phyloP scores from a whole-genome alignment of 2,797 vertebrate species.

The Enteromius unitaeniatus region DNA sequence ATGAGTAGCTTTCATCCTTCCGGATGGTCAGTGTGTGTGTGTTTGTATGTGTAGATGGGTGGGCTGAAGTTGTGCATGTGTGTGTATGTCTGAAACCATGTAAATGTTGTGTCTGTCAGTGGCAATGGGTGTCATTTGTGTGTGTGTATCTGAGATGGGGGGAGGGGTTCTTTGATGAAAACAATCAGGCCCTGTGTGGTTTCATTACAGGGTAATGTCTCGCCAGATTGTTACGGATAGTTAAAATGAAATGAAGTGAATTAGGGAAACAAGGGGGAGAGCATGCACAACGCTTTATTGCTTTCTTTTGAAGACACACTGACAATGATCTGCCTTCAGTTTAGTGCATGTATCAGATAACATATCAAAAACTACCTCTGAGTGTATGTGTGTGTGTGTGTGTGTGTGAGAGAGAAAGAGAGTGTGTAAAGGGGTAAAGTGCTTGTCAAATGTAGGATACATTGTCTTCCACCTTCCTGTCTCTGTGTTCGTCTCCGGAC shows the following conservation, averaged over 20 bases:
- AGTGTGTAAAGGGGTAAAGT: slow-evolving; percentile 15
- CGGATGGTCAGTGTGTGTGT: slow-evolving; percentile 11
- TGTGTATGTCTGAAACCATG: slow-evolving; percentile 24
- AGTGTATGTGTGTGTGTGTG: slow-evolving; percentile 7
- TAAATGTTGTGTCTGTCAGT: slow-evolving; percentile 34
- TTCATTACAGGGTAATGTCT: slow-evolving; percentile 81
- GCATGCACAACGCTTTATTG: slow-evolving; percentile 77
- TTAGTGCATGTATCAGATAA: slow-evolving; percentile 52
- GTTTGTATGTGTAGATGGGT: slow-evolving; percentile 2
- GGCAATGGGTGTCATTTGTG: slow-evolving; percentile 38
- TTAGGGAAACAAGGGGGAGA: slow-evolving; percentile 79
- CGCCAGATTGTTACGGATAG: slow-evolving; percentile 81
- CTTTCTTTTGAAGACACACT: slow-evolving; percentile 78
- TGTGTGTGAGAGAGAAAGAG: neutral
- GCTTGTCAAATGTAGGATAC: slow-evolving; percentile 22
- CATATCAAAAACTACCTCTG: slow-evolving; percentile 35
- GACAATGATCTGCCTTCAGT: slow-evolving; percentile 67
- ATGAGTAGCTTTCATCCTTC: neutral
- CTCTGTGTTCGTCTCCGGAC: neutral
- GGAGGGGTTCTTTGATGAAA: slow-evolving; percentile 67
- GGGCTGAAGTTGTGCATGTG: slow-evolving; percentile 15
- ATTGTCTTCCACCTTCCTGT: slow-evolving; percentile 6
- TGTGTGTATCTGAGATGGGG: slow-evolving; percentile 33
- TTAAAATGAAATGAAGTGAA: slow-evolving; percentile 84
- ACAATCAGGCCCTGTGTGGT: slow-evolving; percentile 74